Evolutionary conservation across 1,140 invertebrate species (phyloP), one percentile per base, ranked within the genome.

Genomic region (Heliconius hermathena): DNA sequence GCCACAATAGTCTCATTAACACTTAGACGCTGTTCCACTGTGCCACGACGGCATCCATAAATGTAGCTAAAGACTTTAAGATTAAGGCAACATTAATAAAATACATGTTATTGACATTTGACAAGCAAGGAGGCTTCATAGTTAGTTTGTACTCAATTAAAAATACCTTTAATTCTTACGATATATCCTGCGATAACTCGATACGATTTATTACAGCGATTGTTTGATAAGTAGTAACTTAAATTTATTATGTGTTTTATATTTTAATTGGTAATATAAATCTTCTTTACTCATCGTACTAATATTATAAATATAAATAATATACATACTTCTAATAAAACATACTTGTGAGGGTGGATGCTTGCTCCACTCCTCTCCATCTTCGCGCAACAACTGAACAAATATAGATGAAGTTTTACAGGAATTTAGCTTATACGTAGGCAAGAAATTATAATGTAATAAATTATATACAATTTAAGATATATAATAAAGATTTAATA

Each of bases 61-160:
- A 46, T 46, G 13, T 46, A 46, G 13, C 41, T 46, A 4, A 29
- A 66, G 26, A 18, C 26, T 26, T 66, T 66, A 66, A 26, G 60
- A 76, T 76, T 52, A 54, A 54, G 74, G 66, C 20, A 76, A 75
- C 74, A 80, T 76, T 81, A 81, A 83, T 83, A 83, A 83, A 83
- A 83, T 78, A 83, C 73, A 60, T 36, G 60, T 54, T 71, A 81
- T 83, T 80, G 82, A 83, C 82, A 72, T 73, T 77, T 73, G 77
- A 83, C 80, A 81, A 76, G 78, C 60, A 66, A 66, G 71, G 76
- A 80, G 70, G 70, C 74, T 73, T 57, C 22, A 75, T 73, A 46
- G 33, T 49, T 73, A 54, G 78, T 76, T 76, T 72, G 73, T 73
- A 76, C 29, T 20, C 74, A 74, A 75, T 76, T 71, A 41, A 54